Percentiles rank a stretch among this genome's conserved stretches.
Conservation (phyloP, 2,888 invertebrate species). For the Iselma pallidipennis region DNA sequence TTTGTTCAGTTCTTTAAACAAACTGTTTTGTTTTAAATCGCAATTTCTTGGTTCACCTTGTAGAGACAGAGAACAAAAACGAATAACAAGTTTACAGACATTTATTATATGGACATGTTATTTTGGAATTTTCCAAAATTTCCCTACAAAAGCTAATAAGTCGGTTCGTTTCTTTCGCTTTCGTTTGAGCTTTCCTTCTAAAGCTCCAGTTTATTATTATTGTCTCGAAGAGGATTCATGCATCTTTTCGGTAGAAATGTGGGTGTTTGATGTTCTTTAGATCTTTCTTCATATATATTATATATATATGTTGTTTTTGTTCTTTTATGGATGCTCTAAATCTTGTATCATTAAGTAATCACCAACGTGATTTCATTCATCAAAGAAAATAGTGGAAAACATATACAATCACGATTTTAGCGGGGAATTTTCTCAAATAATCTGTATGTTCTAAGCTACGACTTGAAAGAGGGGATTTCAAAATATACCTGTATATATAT, state of each 20-base stretch:
- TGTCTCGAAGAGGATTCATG: neutral
- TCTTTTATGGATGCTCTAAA: conserved; percentile 13
- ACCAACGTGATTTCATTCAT: conserved; percentile 33
- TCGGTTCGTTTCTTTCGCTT: no score
- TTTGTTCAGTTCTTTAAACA: neutral
- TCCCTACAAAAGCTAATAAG: neutral
- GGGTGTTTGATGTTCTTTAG: no score
- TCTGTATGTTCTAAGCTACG: neutral
- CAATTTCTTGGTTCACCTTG: neutral
- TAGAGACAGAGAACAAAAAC: neutral
- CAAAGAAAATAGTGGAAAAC: conserved; percentile 26
- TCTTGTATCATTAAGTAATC: conserved; percentile 15
- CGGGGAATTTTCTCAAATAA: conserved; percentile 29
- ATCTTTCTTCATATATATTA: no score
- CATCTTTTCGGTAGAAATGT: no score
- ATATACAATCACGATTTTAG: conserved; percentile 26
- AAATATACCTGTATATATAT: no score
- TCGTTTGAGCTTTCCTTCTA: no score
- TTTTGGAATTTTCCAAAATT: neutral
- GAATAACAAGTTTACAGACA: neutral
- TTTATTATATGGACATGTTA: neutral
- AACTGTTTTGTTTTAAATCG: neutral
- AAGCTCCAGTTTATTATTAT: no score
- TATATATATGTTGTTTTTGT: no score
- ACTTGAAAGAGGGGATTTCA: conserved; percentile 30